Conservation (phyloP, 2,888 invertebrate genomes). For the Salticus scenicus region DNA sequence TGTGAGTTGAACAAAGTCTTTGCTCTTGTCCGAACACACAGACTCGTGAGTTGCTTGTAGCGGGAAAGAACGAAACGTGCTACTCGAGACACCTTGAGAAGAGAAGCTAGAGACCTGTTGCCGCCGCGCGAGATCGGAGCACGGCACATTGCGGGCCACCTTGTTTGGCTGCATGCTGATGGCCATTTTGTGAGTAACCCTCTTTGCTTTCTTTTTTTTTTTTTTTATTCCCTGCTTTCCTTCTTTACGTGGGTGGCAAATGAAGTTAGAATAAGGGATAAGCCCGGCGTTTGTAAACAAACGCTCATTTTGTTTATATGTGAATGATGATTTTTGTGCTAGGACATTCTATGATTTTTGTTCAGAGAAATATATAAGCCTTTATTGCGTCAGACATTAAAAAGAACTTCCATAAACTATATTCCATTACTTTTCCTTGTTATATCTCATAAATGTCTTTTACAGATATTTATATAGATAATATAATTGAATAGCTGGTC, state of each 20-base stretch:
- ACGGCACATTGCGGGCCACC: not conserved
- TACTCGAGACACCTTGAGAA: not conserved
- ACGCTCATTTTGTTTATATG: too few species aligned
- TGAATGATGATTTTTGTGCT: too few species aligned
- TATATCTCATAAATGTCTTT: too few species aligned
- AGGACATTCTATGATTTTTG: too few species aligned
- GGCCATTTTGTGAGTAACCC: conserved; percentile 15
- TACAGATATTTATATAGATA: too few species aligned
- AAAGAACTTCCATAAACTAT: too few species aligned
- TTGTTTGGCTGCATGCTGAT: not conserved
- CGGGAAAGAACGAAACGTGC: conserved; percentile 9
- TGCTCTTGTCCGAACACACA: conserved; percentile 7
- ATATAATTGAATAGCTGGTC: too few species aligned
- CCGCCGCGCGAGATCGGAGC: not conserved
- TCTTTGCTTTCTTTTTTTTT: not conserved
- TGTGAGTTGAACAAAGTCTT: conserved; percentile 10
- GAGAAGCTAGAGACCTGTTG: not conserved
- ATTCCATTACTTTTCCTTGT: too few species aligned
- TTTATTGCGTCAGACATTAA: too few species aligned
- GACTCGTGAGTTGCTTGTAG: not conserved
- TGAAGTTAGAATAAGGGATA: not conserved
- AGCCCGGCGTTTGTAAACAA: not conserved
- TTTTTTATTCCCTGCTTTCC: not conserved
- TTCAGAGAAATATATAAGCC: too few species aligned
- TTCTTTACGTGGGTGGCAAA: too few species aligned